A percentile compares a stretch with the other conserved stretches of the same genome.
phyloP scores from a whole-genome alignment of 2,113 vertebrate species.

The Eolophus roseicapilla region DNA sequence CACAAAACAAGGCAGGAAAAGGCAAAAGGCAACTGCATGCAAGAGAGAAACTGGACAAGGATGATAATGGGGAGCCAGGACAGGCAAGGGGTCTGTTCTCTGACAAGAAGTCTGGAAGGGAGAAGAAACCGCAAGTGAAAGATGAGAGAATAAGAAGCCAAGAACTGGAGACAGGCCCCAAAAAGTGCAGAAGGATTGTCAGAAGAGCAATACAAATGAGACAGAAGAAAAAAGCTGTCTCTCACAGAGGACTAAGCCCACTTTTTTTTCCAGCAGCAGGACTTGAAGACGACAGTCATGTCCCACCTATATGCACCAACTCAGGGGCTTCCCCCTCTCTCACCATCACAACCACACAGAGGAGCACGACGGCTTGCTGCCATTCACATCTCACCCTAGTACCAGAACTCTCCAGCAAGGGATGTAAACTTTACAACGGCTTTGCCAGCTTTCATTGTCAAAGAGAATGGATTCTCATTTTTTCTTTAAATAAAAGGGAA shows the following conservation, averaged over 20 bases:
- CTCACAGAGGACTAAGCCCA: not conserved
- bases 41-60: not conserved
- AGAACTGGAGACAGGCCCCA: not conserved
- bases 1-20: not conserved
- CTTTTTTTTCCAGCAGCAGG: not conserved
- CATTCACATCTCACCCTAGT: fast-evolving
- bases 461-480: not conserved
- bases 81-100: not conserved
- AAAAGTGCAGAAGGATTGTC: not conserved
- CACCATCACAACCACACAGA: fast-evolving
- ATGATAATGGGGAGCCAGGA: not conserved
- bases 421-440: not conserved
- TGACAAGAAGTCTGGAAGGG: not conserved
- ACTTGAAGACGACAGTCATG: not conserved
- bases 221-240: not conserved
- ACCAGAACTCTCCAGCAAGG: not conserved
- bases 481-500: not conserved
- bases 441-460: not conserved
- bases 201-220: not conserved
- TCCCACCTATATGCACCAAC: fast-evolving
- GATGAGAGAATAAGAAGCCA: not conserved
- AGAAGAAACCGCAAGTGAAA: not conserved
- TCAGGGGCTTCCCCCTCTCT: not conserved
- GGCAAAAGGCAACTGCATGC: fast-evolving
- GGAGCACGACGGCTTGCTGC: fast-evolving